Evolutionary conservation across 2,113 vertebrate genomes (phyloP).

Genomic region (Tringa solitaria): DNA sequence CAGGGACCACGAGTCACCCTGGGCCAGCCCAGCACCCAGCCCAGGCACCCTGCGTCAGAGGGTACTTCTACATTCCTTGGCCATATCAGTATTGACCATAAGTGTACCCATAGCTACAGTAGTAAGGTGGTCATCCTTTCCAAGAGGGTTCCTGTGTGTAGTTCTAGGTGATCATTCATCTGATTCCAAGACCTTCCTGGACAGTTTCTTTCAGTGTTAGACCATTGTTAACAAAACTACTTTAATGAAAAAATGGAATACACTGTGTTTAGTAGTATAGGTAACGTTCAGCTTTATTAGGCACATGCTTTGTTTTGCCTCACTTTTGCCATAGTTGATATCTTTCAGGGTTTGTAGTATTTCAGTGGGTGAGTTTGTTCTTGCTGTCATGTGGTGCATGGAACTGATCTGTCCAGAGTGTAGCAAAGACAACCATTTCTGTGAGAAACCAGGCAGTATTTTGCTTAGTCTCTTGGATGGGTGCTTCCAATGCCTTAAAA

Average conservation of each 20-base stretch:
- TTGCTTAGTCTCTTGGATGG: background rate
- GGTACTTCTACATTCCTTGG: background rate
- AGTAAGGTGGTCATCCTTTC: background rate
- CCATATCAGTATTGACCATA: rapidly evolving
- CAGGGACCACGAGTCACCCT: background rate
- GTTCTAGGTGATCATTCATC: background rate
- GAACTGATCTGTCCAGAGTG: background rate
- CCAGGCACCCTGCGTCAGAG: background rate
- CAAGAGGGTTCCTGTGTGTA: background rate
- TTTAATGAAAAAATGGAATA: background rate
- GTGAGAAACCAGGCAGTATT: background rate
- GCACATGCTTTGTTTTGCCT: background rate
- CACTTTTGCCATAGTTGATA: background rate
- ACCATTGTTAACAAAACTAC: background rate
- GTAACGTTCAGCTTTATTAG: background rate
- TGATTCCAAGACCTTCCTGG: background rate
- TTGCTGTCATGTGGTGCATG: background rate
- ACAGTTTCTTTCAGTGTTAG: background rate
- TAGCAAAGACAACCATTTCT: background rate
- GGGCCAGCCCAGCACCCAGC: background rate
- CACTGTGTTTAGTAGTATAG: rapidly evolving
- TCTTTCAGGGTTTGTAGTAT: background rate
- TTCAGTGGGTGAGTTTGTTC: background rate
- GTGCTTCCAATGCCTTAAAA: background rate
- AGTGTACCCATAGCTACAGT: background rate